These are phyloP conservation scores for Garrulus glandarius DNA, from an alignment of 2,797 vertebrate species.

Conservation along the genomic window DNA sequence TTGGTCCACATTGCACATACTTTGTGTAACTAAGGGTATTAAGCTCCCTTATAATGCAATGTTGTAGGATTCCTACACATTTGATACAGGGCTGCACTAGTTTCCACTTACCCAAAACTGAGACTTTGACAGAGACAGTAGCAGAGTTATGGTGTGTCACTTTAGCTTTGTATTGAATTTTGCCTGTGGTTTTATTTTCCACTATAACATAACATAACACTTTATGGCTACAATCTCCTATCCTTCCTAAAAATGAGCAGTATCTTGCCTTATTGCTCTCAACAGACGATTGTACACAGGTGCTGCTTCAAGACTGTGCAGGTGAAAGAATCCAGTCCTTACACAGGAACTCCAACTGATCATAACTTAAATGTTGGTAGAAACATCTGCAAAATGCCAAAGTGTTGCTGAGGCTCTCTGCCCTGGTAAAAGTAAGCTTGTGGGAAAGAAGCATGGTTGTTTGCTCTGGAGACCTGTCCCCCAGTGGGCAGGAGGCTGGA, in stretches of 20 bases:
- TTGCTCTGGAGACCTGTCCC: background rate
- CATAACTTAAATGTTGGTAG: background rate
- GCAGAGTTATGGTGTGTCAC: background rate
- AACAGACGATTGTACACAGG: background rate
- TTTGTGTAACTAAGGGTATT: background rate
- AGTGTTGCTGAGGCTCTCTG: background rate
- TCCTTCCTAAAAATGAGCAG: background rate
- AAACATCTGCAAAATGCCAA: background rate
- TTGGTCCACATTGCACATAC: background rate
- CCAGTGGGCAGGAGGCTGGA: too few relatives aligned
- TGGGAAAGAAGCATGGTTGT: background rate
- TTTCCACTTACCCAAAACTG: background rate
- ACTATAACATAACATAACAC: background rate
- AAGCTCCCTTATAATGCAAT: background rate
- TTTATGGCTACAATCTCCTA: background rate
- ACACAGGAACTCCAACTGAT: background rate
- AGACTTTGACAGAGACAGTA: background rate
- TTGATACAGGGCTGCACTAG: background rate
- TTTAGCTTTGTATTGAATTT: background rate
- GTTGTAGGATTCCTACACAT: background rate
- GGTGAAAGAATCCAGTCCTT: background rate
- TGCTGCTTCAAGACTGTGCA: background rate
- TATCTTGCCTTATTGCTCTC: background rate
- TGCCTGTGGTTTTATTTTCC: background rate
- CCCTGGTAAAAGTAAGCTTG: background rate